Percentiles rank a stretch among this genome's conserved stretches.
phyloP scores from a whole-genome alignment of 2,113 vertebrate genomes.

The Phylloscopus whistleri region DNA sequence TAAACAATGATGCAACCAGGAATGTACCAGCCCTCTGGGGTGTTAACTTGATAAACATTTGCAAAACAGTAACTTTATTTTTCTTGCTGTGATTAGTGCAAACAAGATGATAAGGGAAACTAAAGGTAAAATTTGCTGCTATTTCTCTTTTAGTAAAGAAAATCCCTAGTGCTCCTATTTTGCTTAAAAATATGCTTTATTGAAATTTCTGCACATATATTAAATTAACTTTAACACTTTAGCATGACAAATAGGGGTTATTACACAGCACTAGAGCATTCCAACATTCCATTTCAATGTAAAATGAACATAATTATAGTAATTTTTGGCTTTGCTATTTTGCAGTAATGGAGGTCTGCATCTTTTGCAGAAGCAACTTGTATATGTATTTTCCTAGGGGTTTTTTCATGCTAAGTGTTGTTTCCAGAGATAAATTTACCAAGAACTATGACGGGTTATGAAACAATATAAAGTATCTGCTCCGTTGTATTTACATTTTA shows the following conservation, averaged over 20 bases:
- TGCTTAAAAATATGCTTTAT: neutral
- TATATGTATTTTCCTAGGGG: neutral
- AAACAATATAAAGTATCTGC: neutral
- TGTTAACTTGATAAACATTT: slow-evolving; percentile 36
- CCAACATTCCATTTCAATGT: slow-evolving; percentile 17
- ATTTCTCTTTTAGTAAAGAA: slow-evolving; percentile 5
- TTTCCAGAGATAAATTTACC: neutral
- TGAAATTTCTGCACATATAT: slow-evolving; percentile 20
- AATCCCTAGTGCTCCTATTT: neutral
- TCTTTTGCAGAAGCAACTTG: neutral
- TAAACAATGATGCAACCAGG: slow-evolving; percentile 56
- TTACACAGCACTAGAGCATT: slow-evolving; percentile 45
- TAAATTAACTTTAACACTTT: slow-evolving; percentile 57
- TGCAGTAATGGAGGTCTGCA: neutral
- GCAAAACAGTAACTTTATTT: neutral
- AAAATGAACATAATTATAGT: slow-evolving; percentile 57
- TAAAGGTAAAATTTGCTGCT: neutral
- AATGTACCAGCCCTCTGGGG: neutral
- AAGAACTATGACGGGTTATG: neutral
- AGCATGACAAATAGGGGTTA: slow-evolving; percentile 60
- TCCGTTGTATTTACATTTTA: neutral
- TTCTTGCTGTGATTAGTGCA: slow-evolving; percentile 32
- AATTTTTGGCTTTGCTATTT: slow-evolving; percentile 54
- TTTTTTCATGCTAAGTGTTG: neutral
- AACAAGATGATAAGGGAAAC: neutral